phyloP scores from a whole-genome alignment of 2,797 vertebrate genomes.

The Eurystomus glaucurus region DNA sequence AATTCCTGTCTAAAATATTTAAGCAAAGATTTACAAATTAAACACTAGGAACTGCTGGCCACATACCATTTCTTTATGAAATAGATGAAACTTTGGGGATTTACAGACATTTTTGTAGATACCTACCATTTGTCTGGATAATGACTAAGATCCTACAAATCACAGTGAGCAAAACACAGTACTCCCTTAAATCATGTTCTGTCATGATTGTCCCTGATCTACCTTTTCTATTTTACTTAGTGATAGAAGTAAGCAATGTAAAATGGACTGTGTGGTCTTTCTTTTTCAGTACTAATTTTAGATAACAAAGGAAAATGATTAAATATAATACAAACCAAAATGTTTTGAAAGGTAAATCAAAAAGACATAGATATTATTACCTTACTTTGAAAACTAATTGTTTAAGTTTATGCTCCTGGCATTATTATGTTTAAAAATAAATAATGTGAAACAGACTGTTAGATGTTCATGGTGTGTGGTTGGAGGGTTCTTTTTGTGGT shows the following conservation, averaged over 20 bases:
- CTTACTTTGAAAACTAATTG: background rate
- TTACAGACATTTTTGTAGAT: background rate
- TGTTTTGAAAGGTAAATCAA: background rate
- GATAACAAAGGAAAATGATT: background rate
- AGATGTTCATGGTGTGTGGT: rapidly evolving
- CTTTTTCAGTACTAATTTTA: background rate
- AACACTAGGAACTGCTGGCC: background rate
- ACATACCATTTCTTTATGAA: background rate
- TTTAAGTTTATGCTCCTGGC: background rate
- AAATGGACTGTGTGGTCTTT: background rate
- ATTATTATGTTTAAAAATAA: background rate
- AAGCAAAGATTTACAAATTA: background rate
- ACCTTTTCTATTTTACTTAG: background rate
- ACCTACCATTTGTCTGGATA: background rate
- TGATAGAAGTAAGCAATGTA: background rate
- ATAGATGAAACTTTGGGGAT: background rate
- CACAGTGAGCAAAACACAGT: background rate
- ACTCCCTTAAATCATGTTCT: background rate
- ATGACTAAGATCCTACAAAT: background rate
- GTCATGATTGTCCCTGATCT: background rate
- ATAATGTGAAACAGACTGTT: rapidly evolving
- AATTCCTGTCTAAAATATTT: background rate
- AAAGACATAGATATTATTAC: background rate
- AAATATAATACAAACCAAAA: background rate
- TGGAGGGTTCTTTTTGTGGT: background rate